Evolutionary conservation across 2,888 invertebrate genomes (phyloP).

Genomic region (Synergus umbraculus): DNA sequence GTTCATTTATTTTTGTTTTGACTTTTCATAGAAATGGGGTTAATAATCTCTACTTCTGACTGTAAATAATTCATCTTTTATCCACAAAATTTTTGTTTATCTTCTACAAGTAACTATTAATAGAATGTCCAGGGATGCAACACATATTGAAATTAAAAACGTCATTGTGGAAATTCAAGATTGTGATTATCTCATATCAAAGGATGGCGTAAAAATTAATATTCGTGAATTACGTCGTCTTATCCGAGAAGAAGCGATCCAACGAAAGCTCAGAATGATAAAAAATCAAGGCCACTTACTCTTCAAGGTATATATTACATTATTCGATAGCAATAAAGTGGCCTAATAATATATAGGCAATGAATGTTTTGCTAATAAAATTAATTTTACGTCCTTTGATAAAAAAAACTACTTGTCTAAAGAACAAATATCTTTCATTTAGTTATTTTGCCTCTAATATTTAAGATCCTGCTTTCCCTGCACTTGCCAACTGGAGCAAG

Average conservation of each 20-base stretch:
- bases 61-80: not conserved
- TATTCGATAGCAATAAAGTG: not conserved
- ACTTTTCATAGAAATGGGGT: not conserved
- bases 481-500: too few relatives aligned
- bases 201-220: constrained; percentile 59
- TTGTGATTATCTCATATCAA: constrained; percentile 53
- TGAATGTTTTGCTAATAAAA: not conserved
- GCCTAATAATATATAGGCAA: not conserved
- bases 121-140: not conserved
- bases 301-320: not conserved
- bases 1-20: not conserved
- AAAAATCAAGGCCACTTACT: not conserved
- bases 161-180: constrained; percentile 30
- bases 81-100: not conserved
- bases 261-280: not conserved
- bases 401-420: not conserved
- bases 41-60: not conserved
- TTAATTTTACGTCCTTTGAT: not conserved
- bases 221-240: constrained; percentile 55
- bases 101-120: not conserved
- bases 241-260: constrained; percentile 30
- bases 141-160: not conserved
- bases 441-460: too few relatives aligned
- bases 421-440: too few relatives aligned
- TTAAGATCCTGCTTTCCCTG: too few relatives aligned